A percentile compares a stretch with the other conserved stretches of the same genome.
Conservation (phyloP, 2,888 invertebrate genomes). For the Cheilosia scutellata region DNA sequence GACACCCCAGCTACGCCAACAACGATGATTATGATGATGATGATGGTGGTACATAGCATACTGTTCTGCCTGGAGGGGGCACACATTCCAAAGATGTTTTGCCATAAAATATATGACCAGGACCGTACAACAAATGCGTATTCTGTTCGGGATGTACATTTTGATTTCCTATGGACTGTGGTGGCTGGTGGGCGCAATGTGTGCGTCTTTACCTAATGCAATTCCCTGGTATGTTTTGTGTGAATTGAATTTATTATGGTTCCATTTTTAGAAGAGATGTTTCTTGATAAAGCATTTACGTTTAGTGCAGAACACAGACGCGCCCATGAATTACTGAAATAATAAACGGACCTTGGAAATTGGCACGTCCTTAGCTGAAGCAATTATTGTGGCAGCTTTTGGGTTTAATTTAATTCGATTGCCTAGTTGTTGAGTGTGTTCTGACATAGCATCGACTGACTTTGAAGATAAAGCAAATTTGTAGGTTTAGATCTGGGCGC, state of each 20-base stretch:
- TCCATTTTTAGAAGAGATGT: constrained; percentile 10
- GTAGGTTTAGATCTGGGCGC: too few relatives aligned
- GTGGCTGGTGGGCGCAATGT: not conserved
- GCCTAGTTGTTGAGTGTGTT: not conserved
- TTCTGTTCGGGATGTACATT: constrained; percentile 7
- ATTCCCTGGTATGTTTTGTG: constrained; percentile 43
- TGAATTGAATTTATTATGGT: constrained; percentile 48
- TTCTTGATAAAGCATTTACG: constrained; percentile 11
- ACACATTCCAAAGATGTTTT: constrained; percentile 32
- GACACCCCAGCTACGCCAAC: constrained; percentile 12
- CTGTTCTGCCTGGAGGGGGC: not conserved
- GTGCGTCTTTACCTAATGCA: constrained; percentile 32
- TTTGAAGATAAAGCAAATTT: too few relatives aligned
- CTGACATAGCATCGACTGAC: too few relatives aligned
- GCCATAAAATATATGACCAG: constrained; percentile 30
- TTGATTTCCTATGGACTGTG: not conserved
- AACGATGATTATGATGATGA: constrained; percentile 25
- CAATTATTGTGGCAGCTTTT: not conserved
- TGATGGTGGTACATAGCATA: constrained; percentile 3
- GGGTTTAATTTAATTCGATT: not conserved
- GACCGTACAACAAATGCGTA: constrained; percentile 10
- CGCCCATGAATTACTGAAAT: constrained; percentile 2
- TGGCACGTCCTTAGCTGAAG: not conserved
- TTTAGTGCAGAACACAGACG: constrained; percentile 24
- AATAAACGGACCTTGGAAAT: constrained; percentile 13